These are phyloP conservation scores for Holothuria scabra DNA, from an alignment of 53 echinoderm and acorn worm genomes.

Conservation along the genomic window DNA sequence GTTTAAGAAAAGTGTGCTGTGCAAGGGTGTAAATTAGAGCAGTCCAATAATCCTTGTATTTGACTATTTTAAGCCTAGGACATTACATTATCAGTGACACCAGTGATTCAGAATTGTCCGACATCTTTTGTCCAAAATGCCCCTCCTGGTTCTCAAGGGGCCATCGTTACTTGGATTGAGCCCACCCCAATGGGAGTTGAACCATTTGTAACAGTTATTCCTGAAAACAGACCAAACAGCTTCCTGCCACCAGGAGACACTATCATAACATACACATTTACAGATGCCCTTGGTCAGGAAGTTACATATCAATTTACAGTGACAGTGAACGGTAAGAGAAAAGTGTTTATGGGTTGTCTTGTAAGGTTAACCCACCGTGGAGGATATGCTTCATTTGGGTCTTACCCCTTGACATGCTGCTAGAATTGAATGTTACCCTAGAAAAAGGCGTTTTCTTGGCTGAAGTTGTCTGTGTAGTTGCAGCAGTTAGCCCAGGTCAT, in stretches of 20 bases:
- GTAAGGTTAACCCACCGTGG: no score
- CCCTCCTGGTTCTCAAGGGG: background rate
- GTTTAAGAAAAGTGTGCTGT: no score
- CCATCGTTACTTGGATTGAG: background rate
- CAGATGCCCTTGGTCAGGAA: conserved; percentile 6
- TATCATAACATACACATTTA: background rate
- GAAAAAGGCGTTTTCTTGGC: no score
- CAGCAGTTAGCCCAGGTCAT: no score
- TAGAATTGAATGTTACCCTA: no score
- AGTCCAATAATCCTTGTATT: no score
- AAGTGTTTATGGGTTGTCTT: no score
- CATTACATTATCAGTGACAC: conserved; percentile 16
- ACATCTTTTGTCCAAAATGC: background rate
- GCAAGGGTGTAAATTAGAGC: no score
- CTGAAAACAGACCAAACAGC: background rate
- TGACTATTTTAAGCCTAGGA: no score
- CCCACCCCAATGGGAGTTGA: conserved; percentile 34
- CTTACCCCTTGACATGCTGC: no score
- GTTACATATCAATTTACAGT: conserved; percentile 10
- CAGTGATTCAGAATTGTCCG: conserved; percentile 13
- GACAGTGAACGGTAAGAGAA: conserved; percentile 10
- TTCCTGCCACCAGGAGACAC: conserved; percentile 24
- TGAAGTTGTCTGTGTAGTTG: no score
- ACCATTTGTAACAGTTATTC: background rate
- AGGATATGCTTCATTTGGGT: no score